These are phyloP conservation scores for Pinna nobilis DNA, from an alignment of 1,140 invertebrate species.

Conservation along the genomic window DNA sequence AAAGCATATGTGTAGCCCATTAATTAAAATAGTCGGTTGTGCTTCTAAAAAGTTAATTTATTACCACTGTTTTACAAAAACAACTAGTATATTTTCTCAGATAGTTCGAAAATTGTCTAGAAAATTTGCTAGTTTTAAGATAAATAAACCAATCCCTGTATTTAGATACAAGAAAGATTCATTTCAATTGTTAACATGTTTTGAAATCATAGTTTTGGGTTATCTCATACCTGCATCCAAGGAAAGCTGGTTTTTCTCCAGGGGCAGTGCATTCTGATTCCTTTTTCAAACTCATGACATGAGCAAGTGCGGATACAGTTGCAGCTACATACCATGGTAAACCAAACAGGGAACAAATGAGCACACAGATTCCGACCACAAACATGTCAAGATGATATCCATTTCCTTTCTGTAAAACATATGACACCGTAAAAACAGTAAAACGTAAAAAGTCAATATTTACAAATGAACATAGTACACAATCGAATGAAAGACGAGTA, in stretches of 20 bases:
- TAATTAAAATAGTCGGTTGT: no score
- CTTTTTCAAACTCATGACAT: constrained; percentile 96
- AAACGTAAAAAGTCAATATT: not conserved
- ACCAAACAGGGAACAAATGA: constrained; percentile 94
- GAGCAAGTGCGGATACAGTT: constrained; percentile 98
- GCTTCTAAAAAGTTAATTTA: no score
- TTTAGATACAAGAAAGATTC: not conserved
- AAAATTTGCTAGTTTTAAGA: not conserved
- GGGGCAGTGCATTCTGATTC: constrained; percentile 98
- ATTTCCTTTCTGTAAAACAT: constrained; percentile 89
- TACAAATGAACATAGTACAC: not conserved
- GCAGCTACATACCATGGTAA: constrained; percentile 97
- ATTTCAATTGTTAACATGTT: no score
- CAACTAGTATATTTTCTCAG: no score
- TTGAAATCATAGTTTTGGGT: no score
- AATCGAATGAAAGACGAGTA: not conserved
- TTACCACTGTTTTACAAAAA: no score
- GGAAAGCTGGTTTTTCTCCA: constrained; percentile 98
- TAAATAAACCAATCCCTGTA: not conserved
- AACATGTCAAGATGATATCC: constrained; percentile 98
- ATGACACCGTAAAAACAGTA: not conserved
- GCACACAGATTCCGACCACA: constrained; percentile 90
- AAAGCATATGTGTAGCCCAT: no score
- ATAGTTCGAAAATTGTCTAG: no score
- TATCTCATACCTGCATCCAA: constrained; percentile 84